phyloP scores from a whole-genome alignment of 2,113 vertebrate species.

The Cephalophus harveyi region DNA sequence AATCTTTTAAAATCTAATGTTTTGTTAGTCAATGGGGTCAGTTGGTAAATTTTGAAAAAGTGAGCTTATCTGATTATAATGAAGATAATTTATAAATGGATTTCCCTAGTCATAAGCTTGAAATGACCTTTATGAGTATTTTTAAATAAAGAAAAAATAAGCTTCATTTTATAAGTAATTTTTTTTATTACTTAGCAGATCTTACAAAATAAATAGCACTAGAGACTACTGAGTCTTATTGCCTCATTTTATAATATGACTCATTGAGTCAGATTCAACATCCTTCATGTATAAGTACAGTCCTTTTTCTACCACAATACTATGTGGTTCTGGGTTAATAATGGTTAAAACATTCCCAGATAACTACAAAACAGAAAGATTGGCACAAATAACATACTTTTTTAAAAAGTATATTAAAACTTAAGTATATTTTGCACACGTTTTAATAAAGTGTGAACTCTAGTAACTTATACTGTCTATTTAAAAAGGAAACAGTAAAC shows the following conservation, averaged over 20 bases:
- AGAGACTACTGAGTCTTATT: neutral
- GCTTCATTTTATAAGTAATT: neutral
- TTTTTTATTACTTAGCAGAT: neutral
- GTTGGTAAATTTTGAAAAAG: neutral
- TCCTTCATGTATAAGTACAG: too few relatives aligned
- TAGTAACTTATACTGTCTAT: neutral
- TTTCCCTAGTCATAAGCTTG: neutral
- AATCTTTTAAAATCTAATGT: too few relatives aligned
- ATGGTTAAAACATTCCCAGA: neutral
- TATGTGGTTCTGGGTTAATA: too few relatives aligned
- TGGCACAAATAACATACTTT: neutral
- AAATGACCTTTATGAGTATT: neutral
- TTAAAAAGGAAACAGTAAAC: neutral
- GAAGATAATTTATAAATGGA: neutral
- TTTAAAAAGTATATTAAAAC: neutral
- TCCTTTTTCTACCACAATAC: too few relatives aligned
- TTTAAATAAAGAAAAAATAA: neutral
- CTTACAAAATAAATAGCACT: neutral
- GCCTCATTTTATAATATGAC: too few relatives aligned
- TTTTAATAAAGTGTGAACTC: neutral
- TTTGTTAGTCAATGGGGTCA: too few relatives aligned
- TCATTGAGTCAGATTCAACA: too few relatives aligned
- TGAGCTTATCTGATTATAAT: neutral
- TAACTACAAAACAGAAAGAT: neutral
- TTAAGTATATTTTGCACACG: neutral